These are phyloP conservation scores for human (Homo sapiens) DNA, from an alignment of 2,113 vertebrate genomes.

Conservation along the genomic window DNA sequence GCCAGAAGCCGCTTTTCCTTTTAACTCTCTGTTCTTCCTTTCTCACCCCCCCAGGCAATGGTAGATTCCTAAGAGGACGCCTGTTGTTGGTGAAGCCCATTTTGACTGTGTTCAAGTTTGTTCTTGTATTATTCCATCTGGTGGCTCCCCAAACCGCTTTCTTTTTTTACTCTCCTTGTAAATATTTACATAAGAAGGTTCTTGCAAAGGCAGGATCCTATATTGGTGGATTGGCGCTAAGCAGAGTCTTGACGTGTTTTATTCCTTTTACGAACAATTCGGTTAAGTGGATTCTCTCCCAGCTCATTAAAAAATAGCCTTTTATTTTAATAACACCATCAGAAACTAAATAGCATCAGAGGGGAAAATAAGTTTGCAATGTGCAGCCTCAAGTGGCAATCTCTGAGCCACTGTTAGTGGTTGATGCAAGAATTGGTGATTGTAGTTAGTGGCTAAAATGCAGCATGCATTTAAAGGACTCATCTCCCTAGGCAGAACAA, in stretches of 20 bases:
- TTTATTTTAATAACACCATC: constrained; percentile 72
- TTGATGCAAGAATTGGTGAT: not conserved
- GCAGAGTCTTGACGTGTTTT: constrained; percentile 48
- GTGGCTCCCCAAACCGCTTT: constrained; percentile 51
- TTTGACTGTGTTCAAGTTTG: constrained; percentile 63
- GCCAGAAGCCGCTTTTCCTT: not conserved
- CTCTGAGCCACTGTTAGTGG: not conserved
- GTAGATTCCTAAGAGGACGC: constrained; percentile 25
- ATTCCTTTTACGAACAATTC: constrained; percentile 65
- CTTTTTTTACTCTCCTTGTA: constrained; percentile 77
- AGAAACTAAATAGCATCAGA: constrained; percentile 53
- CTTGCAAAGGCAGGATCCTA: constrained; percentile 37
- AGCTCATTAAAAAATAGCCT: constrained; percentile 68
- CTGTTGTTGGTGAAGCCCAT: constrained; percentile 33
- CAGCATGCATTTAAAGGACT: not conserved
- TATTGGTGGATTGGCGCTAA: not conserved
- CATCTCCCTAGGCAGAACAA: not conserved
- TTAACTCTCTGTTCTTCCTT: not conserved
- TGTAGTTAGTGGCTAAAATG: not conserved
- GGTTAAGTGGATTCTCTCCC: constrained; percentile 70
- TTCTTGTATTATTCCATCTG: constrained; percentile 76
- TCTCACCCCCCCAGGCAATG: not conserved
- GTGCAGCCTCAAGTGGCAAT: constrained; percentile 5
- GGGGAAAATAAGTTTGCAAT: constrained; percentile 47
- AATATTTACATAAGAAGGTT: constrained; percentile 79